Percentiles rank a stretch among this genome's conserved stretches.
Conservation (phyloP, 2,888 invertebrate genomes). For the Eupithecia vulgata region DNA sequence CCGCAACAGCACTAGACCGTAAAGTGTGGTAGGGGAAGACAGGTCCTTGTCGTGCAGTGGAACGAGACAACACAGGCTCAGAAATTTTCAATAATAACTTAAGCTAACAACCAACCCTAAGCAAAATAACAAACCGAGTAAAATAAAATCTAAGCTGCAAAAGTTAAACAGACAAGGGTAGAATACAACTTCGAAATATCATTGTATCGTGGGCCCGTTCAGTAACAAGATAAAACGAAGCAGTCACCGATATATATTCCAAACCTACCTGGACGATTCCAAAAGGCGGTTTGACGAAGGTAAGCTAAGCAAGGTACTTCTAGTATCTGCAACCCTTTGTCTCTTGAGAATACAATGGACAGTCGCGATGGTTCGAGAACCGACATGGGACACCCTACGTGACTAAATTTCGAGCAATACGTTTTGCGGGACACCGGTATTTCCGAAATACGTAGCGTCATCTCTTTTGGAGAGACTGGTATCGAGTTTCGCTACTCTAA, state of each 20-base stretch:
- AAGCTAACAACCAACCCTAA: not conserved
- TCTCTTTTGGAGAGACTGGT: constrained; percentile 60
- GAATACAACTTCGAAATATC: constrained; percentile 39
- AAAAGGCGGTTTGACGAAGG: constrained; percentile 80
- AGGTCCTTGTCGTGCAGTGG: not conserved
- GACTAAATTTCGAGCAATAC: constrained; percentile 81
- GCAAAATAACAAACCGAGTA: not conserved
- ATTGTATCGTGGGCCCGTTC: constrained; percentile 43
- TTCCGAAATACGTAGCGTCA: constrained; percentile 78
- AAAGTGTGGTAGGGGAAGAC: not conserved
- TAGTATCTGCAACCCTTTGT: constrained; percentile 79
- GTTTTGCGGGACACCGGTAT: constrained; percentile 70
- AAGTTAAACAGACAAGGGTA: constrained; percentile 30
- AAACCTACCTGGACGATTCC: constrained; percentile 65
- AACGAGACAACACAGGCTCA: not conserved
- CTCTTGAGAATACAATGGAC: constrained; percentile 81
- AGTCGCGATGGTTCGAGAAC: constrained; percentile 77
- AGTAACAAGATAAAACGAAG: constrained; percentile 44
- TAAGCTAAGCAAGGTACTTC: constrained; percentile 66
- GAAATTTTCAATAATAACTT: not conserved
- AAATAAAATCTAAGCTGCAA: constrained; percentile 16
- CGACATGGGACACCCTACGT: constrained; percentile 82
- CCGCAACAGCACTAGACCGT: not conserved
- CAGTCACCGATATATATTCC: constrained; percentile 66
- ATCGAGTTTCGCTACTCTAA: constrained; percentile 51